phyloP scores from a whole-genome alignment of 2,797 vertebrate genomes.

The Falco peregrinus region DNA sequence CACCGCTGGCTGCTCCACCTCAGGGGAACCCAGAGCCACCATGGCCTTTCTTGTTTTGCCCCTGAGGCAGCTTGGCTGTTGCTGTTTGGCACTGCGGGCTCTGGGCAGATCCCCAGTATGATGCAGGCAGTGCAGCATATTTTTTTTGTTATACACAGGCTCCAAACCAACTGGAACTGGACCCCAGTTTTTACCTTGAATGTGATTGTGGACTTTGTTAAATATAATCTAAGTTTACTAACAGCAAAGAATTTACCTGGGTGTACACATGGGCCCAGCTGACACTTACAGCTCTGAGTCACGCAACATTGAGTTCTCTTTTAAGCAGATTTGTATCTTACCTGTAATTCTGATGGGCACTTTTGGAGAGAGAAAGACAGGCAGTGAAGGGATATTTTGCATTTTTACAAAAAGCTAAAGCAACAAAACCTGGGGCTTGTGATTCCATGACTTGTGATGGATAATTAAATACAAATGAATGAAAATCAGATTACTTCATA shows the following conservation, averaged over 20 bases:
- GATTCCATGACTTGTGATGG: not conserved
- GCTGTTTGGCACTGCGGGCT: not conserved
- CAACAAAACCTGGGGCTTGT: accelerated
- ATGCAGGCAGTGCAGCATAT: not conserved
- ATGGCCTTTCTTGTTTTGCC: not conserved
- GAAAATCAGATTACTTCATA: not conserved
- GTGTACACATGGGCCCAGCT: not conserved
- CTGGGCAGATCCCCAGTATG: not conserved
- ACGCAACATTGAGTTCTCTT: accelerated
- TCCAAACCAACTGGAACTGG: not conserved
- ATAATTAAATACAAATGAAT: not conserved
- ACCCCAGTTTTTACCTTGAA: not conserved
- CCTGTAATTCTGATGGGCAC: not conserved
- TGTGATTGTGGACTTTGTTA: not conserved
- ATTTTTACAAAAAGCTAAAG: not conserved
- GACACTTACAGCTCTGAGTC: not conserved
- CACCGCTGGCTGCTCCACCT: not conserved
- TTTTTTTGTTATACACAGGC: not conserved
- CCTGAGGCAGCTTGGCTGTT: not conserved
- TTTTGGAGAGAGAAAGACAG: not conserved
- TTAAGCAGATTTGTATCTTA: not conserved
- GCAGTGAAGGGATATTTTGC: not conserved
- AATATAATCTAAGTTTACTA: not conserved
- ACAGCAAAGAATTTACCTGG: not conserved
- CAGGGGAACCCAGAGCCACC: not conserved